These are phyloP conservation scores for Dermatemys mawii DNA, from an alignment of 2,113 vertebrate genomes.

Conservation along the genomic window DNA sequence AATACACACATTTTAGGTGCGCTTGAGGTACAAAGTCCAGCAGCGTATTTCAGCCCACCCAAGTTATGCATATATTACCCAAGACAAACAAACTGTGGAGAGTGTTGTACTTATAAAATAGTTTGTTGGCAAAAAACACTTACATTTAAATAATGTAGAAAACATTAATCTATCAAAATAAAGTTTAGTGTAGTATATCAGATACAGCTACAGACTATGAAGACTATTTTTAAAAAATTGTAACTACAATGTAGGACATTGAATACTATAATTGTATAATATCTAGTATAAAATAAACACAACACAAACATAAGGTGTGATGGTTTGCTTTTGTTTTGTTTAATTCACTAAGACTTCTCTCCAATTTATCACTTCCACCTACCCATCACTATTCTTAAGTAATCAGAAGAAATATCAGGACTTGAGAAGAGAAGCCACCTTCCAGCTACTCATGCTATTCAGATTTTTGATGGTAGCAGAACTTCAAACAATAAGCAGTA, in stretches of 20 bases:
- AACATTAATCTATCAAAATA: neutral
- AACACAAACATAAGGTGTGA: neutral
- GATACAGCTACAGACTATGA: neutral
- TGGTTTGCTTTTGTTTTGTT: neutral
- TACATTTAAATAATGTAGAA: neutral
- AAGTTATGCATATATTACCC: accelerated
- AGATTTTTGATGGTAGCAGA: neutral
- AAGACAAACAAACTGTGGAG: neutral
- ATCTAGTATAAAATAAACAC: neutral
- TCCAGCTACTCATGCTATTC: neutral
- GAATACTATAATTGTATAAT: neutral
- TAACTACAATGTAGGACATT: accelerated
- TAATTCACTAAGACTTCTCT: neutral
- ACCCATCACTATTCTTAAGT: neutral
- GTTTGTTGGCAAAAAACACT: neutral
- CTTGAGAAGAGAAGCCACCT: neutral
- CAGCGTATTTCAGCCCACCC: neutral
- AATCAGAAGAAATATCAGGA: neutral
- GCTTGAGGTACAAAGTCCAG: neutral
- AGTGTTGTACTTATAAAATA: accelerated
- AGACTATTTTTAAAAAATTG: neutral
- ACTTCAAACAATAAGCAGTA: neutral
- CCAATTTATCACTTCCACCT: neutral
- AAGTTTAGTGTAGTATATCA: neutral
- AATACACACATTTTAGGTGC: neutral